These are phyloP conservation scores for Vireo altiloquus DNA, from an alignment of 2,113 vertebrate genomes.

Conservation along the genomic window DNA sequence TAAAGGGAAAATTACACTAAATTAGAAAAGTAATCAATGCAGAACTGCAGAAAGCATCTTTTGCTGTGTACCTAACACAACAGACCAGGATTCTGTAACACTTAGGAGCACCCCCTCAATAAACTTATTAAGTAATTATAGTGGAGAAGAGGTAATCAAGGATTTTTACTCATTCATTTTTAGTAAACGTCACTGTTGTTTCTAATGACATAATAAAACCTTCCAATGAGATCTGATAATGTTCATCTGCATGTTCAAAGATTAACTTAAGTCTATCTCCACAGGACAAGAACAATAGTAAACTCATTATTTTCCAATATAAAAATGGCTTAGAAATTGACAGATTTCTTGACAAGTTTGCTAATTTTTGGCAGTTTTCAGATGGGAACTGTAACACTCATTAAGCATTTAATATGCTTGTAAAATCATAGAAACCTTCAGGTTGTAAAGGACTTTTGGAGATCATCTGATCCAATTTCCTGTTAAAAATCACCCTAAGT, in stretches of 20 bases:
- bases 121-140: not conserved
- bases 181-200: not conserved
- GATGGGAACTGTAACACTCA: not conserved
- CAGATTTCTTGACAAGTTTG: not conserved
- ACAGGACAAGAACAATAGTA: not conserved
- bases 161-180: not conserved
- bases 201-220: not conserved
- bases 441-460: not conserved
- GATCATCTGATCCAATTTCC: not conserved
- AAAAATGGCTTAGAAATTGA: not conserved
- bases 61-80: not conserved
- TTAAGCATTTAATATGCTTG: not conserved
- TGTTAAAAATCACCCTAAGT: not conserved
- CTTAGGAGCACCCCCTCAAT: not conserved
- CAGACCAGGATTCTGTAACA: not conserved
- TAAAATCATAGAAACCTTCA: not conserved
- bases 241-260: not conserved
- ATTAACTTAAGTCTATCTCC: not conserved
- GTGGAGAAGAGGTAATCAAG: not conserved
- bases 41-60: not conserved
- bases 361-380: not conserved
- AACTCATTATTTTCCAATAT: not conserved
- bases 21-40: not conserved
- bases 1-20: not conserved
- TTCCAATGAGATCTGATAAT: not conserved